Evolutionary conservation across 1,140 invertebrate genomes (phyloP).

Genomic region (Drosophila burlai): DNA sequence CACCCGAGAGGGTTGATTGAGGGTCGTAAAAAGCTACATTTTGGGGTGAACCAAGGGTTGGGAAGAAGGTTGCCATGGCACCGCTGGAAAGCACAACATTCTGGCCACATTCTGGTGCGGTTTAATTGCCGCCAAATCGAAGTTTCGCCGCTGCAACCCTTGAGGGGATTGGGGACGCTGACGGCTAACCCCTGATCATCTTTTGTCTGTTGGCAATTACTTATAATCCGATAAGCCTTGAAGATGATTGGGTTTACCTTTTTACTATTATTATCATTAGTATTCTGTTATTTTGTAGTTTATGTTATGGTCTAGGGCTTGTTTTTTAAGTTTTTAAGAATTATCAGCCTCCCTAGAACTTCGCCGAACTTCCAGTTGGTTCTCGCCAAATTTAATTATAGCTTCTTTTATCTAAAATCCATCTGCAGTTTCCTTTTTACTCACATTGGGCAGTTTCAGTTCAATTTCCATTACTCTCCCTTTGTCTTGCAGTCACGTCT

Average conservation of each 20-base stretch:
- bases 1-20: conserved; percentile 61
- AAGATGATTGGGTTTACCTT: background rate
- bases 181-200: conserved; percentile 12
- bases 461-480: conserved; percentile 2
- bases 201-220: conserved; percentile 19
- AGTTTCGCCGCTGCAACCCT: conserved; percentile 19
- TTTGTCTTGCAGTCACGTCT: conserved; percentile 44
- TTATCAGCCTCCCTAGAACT: background rate
- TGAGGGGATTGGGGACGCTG: conserved; percentile 11
- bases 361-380: too few relatives aligned
- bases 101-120: conserved; percentile 36
- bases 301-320: background rate
- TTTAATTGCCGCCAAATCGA: conserved; percentile 58
- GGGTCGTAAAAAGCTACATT: conserved; percentile 51
- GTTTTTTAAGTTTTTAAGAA: background rate
- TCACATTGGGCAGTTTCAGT: background rate
- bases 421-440: too few relatives aligned
- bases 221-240: conserved; percentile 3
- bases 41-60: conserved; percentile 4
- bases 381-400: background rate
- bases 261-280: background rate
- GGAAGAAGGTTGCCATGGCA: conserved; percentile 66
- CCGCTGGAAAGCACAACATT: conserved; percentile 60
- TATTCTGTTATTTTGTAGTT: background rate
- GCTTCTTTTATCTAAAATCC: background rate